Conservation (phyloP, 2,113 vertebrate genomes). For the Litocranius walleri region DNA sequence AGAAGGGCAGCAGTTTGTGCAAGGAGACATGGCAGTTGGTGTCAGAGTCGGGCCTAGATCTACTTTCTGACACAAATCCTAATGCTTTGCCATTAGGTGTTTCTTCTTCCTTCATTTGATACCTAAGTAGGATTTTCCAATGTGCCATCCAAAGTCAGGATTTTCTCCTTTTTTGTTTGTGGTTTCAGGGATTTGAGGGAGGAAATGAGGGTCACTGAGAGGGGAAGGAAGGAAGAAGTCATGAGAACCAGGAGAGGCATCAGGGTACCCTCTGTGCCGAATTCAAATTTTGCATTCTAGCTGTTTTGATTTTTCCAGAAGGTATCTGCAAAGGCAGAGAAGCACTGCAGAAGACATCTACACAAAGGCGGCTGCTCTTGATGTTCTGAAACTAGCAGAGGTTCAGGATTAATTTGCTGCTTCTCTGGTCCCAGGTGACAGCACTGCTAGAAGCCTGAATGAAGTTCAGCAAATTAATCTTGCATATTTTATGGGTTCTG, state of each 20-base stretch:
- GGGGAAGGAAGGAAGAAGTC: not conserved
- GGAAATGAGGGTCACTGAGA: not conserved
- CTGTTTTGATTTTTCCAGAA: not conserved
- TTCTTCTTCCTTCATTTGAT: not conserved
- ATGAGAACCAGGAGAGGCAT: not conserved
- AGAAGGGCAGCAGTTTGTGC: not conserved
- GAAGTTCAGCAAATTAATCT: conserved; percentile 49
- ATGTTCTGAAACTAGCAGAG: not conserved
- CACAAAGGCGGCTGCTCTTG: not conserved
- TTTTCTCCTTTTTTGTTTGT: not conserved
- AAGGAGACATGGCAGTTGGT: not conserved
- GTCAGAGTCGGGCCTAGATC: not conserved
- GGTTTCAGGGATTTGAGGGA: not conserved
- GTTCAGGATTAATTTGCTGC: conserved; percentile 32
- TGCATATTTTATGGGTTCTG: conserved; percentile 34
- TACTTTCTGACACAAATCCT: not conserved
- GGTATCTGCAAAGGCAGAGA: not conserved
- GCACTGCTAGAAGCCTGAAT: conserved; percentile 18
- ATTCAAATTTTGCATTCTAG: not conserved
- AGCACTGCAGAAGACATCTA: not conserved
- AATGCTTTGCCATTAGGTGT: not conserved
- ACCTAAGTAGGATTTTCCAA: not conserved
- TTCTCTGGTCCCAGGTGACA: conserved; percentile 53
- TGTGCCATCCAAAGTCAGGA: not conserved
- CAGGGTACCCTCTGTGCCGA: not conserved